Evolutionary conservation across 2,113 vertebrate species (phyloP).

Genomic region (Nicator chloris): DNA sequence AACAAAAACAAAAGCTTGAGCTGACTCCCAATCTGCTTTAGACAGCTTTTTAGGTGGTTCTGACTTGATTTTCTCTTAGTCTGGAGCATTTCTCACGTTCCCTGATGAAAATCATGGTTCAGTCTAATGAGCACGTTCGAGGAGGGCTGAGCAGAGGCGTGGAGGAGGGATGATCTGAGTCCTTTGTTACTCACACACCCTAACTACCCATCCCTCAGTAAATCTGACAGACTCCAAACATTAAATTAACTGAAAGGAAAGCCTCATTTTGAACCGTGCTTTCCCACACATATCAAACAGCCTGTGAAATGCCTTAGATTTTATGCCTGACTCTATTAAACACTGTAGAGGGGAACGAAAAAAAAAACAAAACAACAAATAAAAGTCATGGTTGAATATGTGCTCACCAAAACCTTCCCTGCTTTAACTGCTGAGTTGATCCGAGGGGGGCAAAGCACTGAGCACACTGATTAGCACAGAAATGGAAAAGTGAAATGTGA

Average conservation of each 20-base stretch:
- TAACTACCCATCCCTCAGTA: constrained; percentile 14
- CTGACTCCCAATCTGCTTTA: background rate
- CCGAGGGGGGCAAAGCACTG: background rate
- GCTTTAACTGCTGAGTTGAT: constrained; percentile 33
- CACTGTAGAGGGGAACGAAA: background rate
- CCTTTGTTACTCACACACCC: background rate
- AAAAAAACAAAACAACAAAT: too few relatives aligned
- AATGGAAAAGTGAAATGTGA: background rate
- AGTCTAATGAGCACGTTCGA: constrained; percentile 21
- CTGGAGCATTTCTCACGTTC: constrained; percentile 1
- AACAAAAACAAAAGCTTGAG: background rate
- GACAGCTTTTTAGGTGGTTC: background rate
- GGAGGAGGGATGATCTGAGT: background rate
- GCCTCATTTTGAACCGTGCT: constrained; percentile 18
- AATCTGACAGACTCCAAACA: constrained; percentile 45
- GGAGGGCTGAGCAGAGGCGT: background rate
- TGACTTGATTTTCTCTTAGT: background rate
- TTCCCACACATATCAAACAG: constrained; percentile 41
- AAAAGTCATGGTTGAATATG: background rate
- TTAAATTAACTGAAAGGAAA: constrained; percentile 58
- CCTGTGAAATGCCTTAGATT: constrained; percentile 43
- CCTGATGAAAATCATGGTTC: constrained; percentile 29
- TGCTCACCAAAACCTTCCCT: constrained; percentile 10
- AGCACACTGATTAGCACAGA: background rate
- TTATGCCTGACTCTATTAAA: constrained; percentile 56